phyloP scores from a whole-genome alignment of 1,140 invertebrate species.

The Mycetomoellerius zeteki region DNA sequence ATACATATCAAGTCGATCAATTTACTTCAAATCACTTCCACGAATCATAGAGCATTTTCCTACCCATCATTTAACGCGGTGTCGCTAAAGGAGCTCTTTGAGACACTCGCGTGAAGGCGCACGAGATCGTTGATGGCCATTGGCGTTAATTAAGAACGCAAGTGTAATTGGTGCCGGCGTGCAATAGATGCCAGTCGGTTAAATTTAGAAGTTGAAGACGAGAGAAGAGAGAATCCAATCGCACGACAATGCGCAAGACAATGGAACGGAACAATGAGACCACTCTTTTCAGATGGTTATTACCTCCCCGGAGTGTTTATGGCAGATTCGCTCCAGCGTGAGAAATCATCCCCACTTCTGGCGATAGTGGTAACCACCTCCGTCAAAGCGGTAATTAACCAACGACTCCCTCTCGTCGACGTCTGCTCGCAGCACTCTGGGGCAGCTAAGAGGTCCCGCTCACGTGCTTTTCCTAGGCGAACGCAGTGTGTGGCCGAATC shows the following conservation, averaged over 20 bases:
- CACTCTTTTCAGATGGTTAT: constrained; percentile 59
- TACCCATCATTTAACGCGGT: constrained; percentile 18
- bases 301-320: constrained; percentile 72
- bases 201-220: constrained; percentile 35
- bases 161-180: constrained; percentile 65
- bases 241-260: constrained; percentile 63
- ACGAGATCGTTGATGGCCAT: constrained; percentile 57
- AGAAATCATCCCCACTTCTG: constrained; percentile 74
- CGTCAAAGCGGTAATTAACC: constrained; percentile 68
- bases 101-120: constrained; percentile 26
- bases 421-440: constrained; percentile 39
- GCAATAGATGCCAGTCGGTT: constrained; percentile 50
- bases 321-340: constrained; percentile 73
- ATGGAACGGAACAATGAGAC: constrained; percentile 69
- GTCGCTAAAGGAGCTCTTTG: constrained; percentile 35
- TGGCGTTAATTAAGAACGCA: constrained; percentile 71
- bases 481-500: constrained; percentile 44
- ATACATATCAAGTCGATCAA: constrained; percentile 4
- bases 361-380: not conserved
- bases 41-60: constrained; percentile 44
- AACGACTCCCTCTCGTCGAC: constrained; percentile 44
- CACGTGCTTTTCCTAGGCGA: constrained; percentile 58
- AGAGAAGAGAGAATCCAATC: constrained; percentile 57
- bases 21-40: constrained; percentile 44
- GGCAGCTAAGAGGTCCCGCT: constrained; percentile 16